These are phyloP conservation scores for Lepidurus apus DNA, from an alignment of 1,140 invertebrate species.

Conservation along the genomic window DNA sequence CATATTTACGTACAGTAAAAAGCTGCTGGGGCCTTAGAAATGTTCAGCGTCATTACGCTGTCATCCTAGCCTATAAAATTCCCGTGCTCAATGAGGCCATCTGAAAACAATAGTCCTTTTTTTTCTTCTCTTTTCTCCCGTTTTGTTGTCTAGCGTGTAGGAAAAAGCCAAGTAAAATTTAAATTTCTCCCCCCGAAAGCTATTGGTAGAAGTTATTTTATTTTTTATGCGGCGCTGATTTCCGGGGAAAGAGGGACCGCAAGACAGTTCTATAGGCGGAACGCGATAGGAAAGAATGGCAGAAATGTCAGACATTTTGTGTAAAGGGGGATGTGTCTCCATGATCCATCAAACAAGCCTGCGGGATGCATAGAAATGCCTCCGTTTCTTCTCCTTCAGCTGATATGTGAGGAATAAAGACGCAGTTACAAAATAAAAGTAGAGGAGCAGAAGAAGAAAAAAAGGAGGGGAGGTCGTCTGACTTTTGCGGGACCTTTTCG, in stretches of 20 bases:
- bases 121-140: background rate
- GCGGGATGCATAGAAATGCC: slow-evolving; percentile 5
- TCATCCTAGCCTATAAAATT: slow-evolving; percentile 17
- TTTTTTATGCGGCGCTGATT: slow-evolving; percentile 1
- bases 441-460: background rate
- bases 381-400: background rate
- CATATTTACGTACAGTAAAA: background rate
- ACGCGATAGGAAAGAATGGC: background rate
- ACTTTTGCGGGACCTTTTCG: slow-evolving; percentile 2
- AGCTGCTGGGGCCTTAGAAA: background rate
- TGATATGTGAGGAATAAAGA: background rate
- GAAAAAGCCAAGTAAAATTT: background rate
- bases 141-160: background rate
- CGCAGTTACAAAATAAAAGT: background rate
- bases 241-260: background rate
- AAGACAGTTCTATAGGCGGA: background rate
- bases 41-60: slow-evolving; percentile 14
- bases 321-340: background rate
- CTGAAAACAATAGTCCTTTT: slow-evolving; percentile 15
- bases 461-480: background rate
- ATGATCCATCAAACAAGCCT: slow-evolving; percentile 9
- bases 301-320: background rate
- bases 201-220: background rate
- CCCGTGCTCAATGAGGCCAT: slow-evolving; percentile 11
- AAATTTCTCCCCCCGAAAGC: background rate